Evolutionary conservation across 2,888 invertebrate species (phyloP).

Genomic region (Tipula vernalis): DNA sequence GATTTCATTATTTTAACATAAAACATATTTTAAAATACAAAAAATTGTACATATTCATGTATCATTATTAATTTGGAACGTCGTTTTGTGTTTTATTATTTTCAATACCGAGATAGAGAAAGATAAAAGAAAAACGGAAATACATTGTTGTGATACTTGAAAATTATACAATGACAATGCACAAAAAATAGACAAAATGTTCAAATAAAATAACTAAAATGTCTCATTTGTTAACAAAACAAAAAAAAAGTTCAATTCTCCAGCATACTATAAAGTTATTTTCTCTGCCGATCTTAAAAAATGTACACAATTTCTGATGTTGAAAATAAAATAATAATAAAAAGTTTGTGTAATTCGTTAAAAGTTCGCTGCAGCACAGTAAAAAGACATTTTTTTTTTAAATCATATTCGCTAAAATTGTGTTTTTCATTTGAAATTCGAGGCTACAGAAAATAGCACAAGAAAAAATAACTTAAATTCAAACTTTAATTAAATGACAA

Average conservation of each 20-base stretch:
- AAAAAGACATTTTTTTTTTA: not conserved
- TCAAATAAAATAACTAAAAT: not conserved
- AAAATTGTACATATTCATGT: not conserved
- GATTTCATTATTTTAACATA: not conserved
- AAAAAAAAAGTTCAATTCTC: not conserved
- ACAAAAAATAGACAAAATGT: not conserved
- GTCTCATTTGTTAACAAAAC: not conserved
- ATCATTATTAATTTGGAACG: not conserved
- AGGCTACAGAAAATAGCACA: not conserved
- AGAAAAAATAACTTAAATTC: not conserved
- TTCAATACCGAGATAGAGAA: not conserved
- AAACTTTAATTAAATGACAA: slow-evolving; percentile 4
- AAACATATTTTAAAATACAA: not conserved
- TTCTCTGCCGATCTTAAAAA: not conserved
- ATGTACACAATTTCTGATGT: not conserved
- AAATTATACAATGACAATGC: not conserved
- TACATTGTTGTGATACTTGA: not conserved
- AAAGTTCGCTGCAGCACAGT: not conserved
- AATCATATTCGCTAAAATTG: not conserved
- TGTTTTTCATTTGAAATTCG: not conserved
- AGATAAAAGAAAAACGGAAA: not conserved
- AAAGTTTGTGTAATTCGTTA: not conserved
- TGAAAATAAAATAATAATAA: not conserved
- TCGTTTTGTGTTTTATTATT: not conserved
- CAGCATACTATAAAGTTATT: not conserved